Evolutionary conservation across 2,888 invertebrate genomes (phyloP).

Genomic region (Psococerastis gibbosa): DNA sequence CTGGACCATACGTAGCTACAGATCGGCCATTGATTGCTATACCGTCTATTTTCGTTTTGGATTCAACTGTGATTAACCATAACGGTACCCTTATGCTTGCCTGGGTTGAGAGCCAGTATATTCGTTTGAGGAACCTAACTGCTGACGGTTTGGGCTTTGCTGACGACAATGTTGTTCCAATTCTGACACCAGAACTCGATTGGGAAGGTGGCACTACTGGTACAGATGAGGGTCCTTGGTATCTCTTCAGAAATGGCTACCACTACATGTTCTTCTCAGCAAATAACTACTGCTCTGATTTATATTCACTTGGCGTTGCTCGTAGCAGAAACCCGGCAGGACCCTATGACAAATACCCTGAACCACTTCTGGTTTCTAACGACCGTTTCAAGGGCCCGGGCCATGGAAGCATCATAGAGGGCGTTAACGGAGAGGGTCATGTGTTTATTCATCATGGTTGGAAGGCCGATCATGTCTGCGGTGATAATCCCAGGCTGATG

Average conservation of each 20-base stretch:
- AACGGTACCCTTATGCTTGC: neutral
- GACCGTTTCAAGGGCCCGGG: neutral
- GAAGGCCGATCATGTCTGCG: neutral
- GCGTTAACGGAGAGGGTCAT: neutral
- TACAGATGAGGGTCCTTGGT: neutral
- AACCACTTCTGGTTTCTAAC: neutral
- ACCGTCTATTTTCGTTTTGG: neutral
- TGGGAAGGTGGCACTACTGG: neutral
- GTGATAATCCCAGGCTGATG: neutral
- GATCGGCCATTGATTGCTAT: neutral
- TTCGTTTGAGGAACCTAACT: neutral
- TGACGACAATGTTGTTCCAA: neutral
- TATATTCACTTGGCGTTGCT: neutral
- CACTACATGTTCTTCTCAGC: neutral
- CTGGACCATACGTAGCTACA: neutral
- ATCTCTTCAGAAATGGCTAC: neutral
- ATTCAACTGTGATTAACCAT: neutral
- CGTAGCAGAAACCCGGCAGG: neutral
- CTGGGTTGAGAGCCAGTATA: neutral
- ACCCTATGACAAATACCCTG: neutral
- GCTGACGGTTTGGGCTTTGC: neutral
- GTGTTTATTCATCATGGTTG: neutral
- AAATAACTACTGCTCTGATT: neutral
- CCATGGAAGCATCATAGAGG: neutral
- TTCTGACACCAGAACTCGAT: neutral